Base-by-base conservation (phyloP, 2,113 vertebrate genomes). In the Amazona guildingii region DNA sequence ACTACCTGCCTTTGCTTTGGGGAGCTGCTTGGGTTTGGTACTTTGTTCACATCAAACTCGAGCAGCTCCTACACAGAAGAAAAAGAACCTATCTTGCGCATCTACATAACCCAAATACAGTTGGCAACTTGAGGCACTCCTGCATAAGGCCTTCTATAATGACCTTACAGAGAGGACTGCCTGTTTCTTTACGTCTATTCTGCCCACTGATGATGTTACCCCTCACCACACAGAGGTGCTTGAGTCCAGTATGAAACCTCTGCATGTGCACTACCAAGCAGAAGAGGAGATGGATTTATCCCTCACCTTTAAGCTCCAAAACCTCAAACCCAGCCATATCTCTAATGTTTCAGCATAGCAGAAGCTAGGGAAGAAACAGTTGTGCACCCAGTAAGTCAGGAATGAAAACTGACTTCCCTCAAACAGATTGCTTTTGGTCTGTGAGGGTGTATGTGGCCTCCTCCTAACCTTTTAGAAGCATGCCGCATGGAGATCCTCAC, bases 301-400 rank as follows among this genome's bases (percentile, higher is more conserved):
- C 78, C 43, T 77, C 25, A 28, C 46, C 68, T 61, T 52, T 13
- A 19, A 57, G 51, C 64, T 81, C n/a, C 73, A 81, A 67, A 70
- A 13, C 37, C 61, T 39, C 27, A 24, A 46, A 83, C 13, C 13
- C 85, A 87, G 37, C 55, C n/a, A 41, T 16, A 69, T 83, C 86
- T 62, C 51, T 86, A 67, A 21, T 12, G 67, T 59, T 76, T 12
- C 41, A 79, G 51, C 51, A 25, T 6, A 51, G 25, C n/a, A 51
- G 41, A 77, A 82, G 59, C 13, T 44, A 67, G n/a, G 13, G 23
- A 73, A 27, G 67, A 74, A 96, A 83, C 8, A 41, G 13, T 17
- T 41, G 74, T 1, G 0, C 6, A 29, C 39, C 0, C 3, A 83
- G 10, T 17, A 46, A 61, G 39, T 37, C 49, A 83, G 37, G n/a